Base-by-base conservation (phyloP, 1,140 invertebrate species). In the Atta colombica region DNA sequence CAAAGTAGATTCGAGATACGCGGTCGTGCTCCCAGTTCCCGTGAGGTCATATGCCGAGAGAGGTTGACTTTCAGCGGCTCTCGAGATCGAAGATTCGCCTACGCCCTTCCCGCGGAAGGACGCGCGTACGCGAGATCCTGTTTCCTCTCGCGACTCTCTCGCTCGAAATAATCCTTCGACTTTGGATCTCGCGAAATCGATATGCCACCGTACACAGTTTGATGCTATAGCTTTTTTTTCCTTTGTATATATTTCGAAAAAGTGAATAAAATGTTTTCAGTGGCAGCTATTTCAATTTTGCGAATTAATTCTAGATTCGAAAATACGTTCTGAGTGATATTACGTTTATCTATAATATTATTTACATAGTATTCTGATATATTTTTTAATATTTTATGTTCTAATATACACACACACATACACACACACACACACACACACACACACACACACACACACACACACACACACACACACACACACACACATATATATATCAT, bases 1-100 rank as follows among this genome's bases (percentile, higher is more conserved):
- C 94, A 94, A 94, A 94, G 91, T 93, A 94, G 93, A 95, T 95
- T 91, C 91, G 92, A 95, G 94, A 94, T 94, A 93, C 85, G 87
- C 74, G 84, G 91, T 84, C 88, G 88, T 87, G 92, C 91, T 93
- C 89, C 91, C 91, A 94, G 94, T 94, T 94, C 91, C 91, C 94
- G 91, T 90, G 88, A 93, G 92, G 53, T 82, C 82, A 89, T 75
- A 80, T 25, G 84, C 74, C 77, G 86, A 91, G 91, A 92, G 66
- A 28, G 77, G 90, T 90, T 91, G 89, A 91, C 90, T 93, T 88
- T 80, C 87, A 88, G 86, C 87, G 87, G 87, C 85, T 87, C 89
- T 86, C 80, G 87, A 93, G 93, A 94, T 94, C 93, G 91, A 91
- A 94, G 94, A 94, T 94, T 94, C 94, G 93, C 94, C 94, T 94